phyloP scores from a whole-genome alignment of 2,113 vertebrate genomes.

The Athene cunicularia region DNA sequence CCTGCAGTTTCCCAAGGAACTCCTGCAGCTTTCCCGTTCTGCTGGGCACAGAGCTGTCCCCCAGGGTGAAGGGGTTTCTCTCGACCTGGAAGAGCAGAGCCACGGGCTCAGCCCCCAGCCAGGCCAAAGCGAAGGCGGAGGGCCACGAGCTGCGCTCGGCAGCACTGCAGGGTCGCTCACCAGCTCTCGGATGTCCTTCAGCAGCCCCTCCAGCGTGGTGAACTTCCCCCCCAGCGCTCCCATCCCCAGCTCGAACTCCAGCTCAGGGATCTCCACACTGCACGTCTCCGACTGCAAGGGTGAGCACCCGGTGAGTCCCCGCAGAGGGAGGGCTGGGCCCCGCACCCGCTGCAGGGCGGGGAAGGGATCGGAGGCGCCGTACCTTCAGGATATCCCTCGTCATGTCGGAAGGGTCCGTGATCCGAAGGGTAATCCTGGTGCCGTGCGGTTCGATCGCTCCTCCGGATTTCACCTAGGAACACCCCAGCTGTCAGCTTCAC shows the following conservation, averaged over 20 bases:
- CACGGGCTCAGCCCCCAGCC: neutral
- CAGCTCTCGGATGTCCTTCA: slow-evolving; percentile 89
- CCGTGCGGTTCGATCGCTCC: slow-evolving; percentile 87
- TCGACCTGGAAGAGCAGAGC: slow-evolving; percentile 72
- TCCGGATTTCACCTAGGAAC: slow-evolving; percentile 87
- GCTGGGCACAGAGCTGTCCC: slow-evolving; percentile 81
- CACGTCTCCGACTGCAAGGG: slow-evolving; percentile 88
- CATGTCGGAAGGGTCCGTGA: slow-evolving; percentile 89
- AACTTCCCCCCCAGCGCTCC: slow-evolving; percentile 91
- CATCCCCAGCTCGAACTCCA: slow-evolving; percentile 97
- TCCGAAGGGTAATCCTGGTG: slow-evolving; percentile 85
- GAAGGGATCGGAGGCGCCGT: neutral
- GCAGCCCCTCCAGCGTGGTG: slow-evolving; percentile 92
- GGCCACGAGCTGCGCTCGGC: neutral
- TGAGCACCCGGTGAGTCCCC: rapidly evolving
- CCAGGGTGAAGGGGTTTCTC: slow-evolving; percentile 91
- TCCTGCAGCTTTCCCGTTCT: slow-evolving; percentile 76
- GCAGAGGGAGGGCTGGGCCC: rapidly evolving
- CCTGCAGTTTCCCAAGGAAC: slow-evolving; percentile 84
- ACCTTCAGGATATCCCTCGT: slow-evolving; percentile 92
- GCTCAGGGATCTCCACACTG: slow-evolving; percentile 85
- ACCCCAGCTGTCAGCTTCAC: rapidly evolving
- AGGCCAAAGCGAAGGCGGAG: rapidly evolving
- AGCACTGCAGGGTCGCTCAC: slow-evolving; percentile 53
- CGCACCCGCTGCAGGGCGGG: rapidly evolving